Base-by-base conservation (phyloP, 2,113 vertebrate species). In the Lonchura striata region DNA sequence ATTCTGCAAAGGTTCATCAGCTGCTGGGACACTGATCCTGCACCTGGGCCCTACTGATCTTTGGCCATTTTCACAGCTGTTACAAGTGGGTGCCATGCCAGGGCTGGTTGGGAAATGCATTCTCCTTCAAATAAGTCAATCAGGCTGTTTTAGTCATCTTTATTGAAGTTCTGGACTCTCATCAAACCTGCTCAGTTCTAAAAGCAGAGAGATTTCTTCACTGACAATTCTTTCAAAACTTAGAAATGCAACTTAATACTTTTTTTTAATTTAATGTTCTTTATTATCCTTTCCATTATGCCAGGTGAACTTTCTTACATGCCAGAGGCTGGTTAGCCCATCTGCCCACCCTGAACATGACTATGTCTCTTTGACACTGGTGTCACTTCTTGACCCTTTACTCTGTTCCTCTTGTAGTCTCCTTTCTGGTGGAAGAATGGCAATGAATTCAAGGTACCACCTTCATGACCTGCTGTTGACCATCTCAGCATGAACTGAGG, bases 11-110 rank as follows among this genome's bases (percentile, higher is more conserved):
- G 56, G 92, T 96, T 97, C 95, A 92, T 60, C 44, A 63, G 52
- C 87, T 95, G 84, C 74, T 66, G 56, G 94, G 86, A 68, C 86
- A 46, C 57, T 92, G 95, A 92, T 94, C 86, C 61, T 76, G 86
- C 77, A 95, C 91, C 80, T 82, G 37, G 53, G 11, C 21, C 28
- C 27, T 72, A 2, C 46, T 92, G 88, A 84, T 84, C 94, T 95
- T 94, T 91, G 86, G 25, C 63, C 81, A 82, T 77, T 89, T 89
- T 86, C 77, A 89, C 86, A 95, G 86, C 72, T 91, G 49, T n/a
- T 57, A 52, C 35, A 89, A 61, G 25, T 46, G 72, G 20, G 7
- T 89, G 49, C 49, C 27, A 28, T 70, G 56, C 47, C 70, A 89
- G 41, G 46, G 11, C n/a, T 59, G 21, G 37, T 72, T 85, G 86